Conservation (phyloP, 2,113 vertebrate species). For the Oriolus oriolus region DNA sequence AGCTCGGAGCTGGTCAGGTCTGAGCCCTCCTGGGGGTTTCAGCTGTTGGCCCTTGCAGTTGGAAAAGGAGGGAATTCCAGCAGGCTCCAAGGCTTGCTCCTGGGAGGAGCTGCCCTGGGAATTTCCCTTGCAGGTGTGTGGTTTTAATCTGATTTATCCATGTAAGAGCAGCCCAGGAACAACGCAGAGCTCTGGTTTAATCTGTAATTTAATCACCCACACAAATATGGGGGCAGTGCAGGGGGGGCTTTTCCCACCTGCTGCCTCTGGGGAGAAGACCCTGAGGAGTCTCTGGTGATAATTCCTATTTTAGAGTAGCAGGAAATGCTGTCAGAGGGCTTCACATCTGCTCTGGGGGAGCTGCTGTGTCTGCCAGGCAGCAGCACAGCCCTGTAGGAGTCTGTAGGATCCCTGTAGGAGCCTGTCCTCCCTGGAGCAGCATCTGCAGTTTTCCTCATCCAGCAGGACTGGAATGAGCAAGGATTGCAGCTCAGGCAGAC, state of each 20-base stretch:
- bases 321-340: not conserved
- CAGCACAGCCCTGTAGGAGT: not conserved
- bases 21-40: not conserved
- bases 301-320: not conserved
- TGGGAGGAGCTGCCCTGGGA: not conserved
- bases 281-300: not conserved
- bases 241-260: not conserved
- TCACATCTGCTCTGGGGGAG: not conserved
- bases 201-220: not conserved
- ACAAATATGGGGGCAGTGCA: fast-evolving
- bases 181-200: not conserved
- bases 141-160: not conserved
- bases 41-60: not conserved
- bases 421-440: not conserved
- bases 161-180: not conserved
- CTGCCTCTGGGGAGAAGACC: not conserved
- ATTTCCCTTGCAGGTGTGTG: not conserved
- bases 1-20: not conserved
- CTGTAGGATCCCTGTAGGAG: not conserved
- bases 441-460: not conserved
- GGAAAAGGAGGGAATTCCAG: not conserved
- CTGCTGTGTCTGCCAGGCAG: not conserved
- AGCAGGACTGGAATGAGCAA: not conserved
- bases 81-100: not conserved
- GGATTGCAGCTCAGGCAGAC: not conserved